A percentile compares a stretch with the other conserved stretches of the same genome.
Conservation (phyloP, 2,888 invertebrate species). For the Diogma glabrata region DNA sequence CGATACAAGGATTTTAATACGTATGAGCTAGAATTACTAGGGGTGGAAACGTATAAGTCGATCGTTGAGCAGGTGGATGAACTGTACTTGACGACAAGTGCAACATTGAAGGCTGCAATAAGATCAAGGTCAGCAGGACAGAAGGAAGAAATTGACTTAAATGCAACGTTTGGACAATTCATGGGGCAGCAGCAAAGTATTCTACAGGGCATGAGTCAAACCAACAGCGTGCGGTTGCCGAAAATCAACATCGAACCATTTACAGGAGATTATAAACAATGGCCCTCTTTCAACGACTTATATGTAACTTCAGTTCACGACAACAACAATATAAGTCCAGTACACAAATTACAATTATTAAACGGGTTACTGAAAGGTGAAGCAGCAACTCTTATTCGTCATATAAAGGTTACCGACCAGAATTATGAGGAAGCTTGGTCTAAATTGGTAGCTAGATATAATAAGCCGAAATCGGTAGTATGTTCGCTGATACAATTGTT, state of each 20-base stretch:
- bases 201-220: background rate
- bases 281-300: too few species aligned
- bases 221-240: background rate
- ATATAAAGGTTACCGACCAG: background rate
- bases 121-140: background rate
- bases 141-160: background rate
- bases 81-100: background rate
- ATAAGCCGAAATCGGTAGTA: too few species aligned
- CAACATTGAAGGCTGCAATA: background rate
- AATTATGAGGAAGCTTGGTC: background rate
- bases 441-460: too few species aligned
- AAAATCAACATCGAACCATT: background rate
- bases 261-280: too few species aligned
- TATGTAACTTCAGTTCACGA: too few species aligned
- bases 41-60: too few species aligned
- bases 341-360: too few species aligned
- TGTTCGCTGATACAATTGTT: too few species aligned
- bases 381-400: background rate
- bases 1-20: too few species aligned
- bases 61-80: background rate
- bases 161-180: too few species aligned
- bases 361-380: background rate
- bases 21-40: too few species aligned
- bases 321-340: too few species aligned
- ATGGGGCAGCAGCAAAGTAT: background rate